phyloP scores from a whole-genome alignment of 2,888 invertebrate genomes.

The Hirtodrosophila alboralis region DNA sequence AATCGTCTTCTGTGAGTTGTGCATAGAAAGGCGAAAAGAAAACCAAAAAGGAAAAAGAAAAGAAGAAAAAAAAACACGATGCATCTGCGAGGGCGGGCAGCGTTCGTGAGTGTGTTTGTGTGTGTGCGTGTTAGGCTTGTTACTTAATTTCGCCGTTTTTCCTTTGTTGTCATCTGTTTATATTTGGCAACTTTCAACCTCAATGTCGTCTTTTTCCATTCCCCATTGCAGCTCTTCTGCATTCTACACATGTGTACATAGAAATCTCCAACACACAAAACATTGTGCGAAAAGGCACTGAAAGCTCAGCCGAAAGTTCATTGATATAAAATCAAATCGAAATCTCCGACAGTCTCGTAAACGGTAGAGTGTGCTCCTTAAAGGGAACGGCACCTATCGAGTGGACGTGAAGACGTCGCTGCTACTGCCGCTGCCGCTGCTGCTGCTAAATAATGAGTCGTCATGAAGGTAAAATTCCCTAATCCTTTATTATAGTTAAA shows the following conservation, averaged over 20 bases:
- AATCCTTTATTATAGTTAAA: too few species aligned
- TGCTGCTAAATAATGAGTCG: conserved; percentile 90
- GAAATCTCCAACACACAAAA: conserved; percentile 21
- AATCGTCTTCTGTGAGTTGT: conserved; percentile 51
- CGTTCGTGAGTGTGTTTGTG: conserved; percentile 10
- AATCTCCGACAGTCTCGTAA: conserved; percentile 24
- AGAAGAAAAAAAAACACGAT: conserved; percentile 44
- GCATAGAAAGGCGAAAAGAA: conserved; percentile 52
- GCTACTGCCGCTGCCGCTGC: conserved; percentile 40
- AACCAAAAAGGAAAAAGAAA: conserved; percentile 32
- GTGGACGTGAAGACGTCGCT: conserved; percentile 62
- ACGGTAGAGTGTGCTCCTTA: conserved; percentile 28
- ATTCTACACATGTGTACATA: conserved; percentile 37
- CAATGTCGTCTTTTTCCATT: conserved; percentile 9
- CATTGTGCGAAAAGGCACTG: conserved; percentile 19
- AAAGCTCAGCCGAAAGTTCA: conserved; percentile 47
- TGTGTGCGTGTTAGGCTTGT: conserved; percentile 39
- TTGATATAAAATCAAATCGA: conserved; percentile 22
- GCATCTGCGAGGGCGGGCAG: conserved; percentile 52
- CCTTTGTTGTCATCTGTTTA: conserved; percentile 52
- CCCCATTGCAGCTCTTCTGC: conserved; percentile 35
- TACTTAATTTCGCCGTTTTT: conserved; percentile 51
- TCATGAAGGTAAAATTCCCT: conserved; percentile 93
- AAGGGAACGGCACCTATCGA: conserved; percentile 45
- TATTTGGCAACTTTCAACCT: conserved; percentile 21